Percentiles rank a stretch among this genome's conserved stretches.
Evolutionary conservation across 1,140 invertebrate genomes (phyloP).

Genomic region (Teleopsis dalmanni): DNA sequence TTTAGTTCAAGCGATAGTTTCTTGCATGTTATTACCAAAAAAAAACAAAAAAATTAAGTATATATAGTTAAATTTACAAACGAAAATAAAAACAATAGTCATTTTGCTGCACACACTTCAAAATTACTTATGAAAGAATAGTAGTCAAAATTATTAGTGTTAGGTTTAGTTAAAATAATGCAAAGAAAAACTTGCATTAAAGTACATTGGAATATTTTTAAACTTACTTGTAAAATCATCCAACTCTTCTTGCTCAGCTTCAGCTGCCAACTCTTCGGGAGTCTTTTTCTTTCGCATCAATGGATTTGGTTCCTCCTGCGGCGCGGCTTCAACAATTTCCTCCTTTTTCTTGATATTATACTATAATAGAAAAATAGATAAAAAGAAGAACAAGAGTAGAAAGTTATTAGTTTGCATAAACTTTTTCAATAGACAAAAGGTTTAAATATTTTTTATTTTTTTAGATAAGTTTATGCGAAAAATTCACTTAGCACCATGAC

Average conservation of each 20-base stretch:
- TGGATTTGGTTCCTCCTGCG: slow-evolving; percentile 77
- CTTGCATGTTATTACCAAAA: neutral
- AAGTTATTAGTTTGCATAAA: too few species aligned
- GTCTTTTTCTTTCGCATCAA: slow-evolving; percentile 96
- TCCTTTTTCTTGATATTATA: slow-evolving; percentile 98
- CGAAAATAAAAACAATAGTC: neutral
- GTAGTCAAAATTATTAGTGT: slow-evolving; percentile 4
- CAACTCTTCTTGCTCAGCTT: slow-evolving; percentile 88
- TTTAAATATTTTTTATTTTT: too few species aligned
- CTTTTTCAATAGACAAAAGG: too few species aligned
- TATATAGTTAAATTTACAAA: neutral
- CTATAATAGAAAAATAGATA: too few species aligned
- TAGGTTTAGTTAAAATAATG: neutral
- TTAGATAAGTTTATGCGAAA: too few species aligned
- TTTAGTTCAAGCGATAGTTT: slow-evolving; percentile 2
- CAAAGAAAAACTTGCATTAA: neutral
- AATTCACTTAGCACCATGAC: too few species aligned
- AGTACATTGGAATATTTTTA: neutral
- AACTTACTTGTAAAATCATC: slow-evolving; percentile 95
- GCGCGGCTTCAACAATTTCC: slow-evolving; percentile 70
- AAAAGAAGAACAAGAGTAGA: too few species aligned
- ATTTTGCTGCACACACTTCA: slow-evolving; percentile 8
- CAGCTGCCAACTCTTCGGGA: slow-evolving; percentile 89
- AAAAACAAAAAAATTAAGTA: neutral
- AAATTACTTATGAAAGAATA: slow-evolving; percentile 1